Conservation (phyloP, 1,140 invertebrate species). For the Aphelinus certus region DNA sequence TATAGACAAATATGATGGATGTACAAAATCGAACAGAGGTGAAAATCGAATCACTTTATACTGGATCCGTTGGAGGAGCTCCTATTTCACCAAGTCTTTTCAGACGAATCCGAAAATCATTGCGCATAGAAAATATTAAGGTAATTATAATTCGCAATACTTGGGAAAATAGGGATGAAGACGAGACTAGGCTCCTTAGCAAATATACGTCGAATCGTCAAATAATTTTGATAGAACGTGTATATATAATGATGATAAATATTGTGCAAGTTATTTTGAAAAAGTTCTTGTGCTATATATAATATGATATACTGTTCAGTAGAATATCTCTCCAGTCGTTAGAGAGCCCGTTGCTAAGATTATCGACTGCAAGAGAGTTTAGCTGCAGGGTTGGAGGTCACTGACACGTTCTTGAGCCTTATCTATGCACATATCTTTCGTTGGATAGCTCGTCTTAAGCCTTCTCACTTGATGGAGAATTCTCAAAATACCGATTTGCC, state of each 20-base stretch:
- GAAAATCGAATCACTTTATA: constrained; percentile 63
- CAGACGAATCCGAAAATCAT: constrained; percentile 68
- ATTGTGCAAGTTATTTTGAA: too few species aligned
- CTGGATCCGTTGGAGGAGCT: constrained; percentile 80
- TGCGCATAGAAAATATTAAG: constrained; percentile 65
- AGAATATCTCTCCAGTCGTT: too few species aligned
- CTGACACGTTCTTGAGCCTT: constrained; percentile 47
- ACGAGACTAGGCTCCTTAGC: too few species aligned
- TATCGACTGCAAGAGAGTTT: constrained; percentile 28
- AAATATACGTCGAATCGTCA: too few species aligned
- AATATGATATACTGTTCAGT: too few species aligned
- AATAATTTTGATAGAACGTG: too few species aligned
- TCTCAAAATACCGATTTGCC: too few species aligned
- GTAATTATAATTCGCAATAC: constrained; percentile 50
- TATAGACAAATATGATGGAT: constrained; percentile 55
- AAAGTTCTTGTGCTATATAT: too few species aligned
- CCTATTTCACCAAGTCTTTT: constrained; percentile 79
- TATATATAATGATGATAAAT: background rate
- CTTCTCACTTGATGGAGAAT: too few species aligned
- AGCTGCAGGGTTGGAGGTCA: constrained; percentile 41
- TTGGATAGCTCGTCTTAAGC: background rate
- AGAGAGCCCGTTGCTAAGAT: background rate
- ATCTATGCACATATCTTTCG: constrained; percentile 57
- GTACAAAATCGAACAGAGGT: constrained; percentile 63
- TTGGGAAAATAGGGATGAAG: too few species aligned